A percentile compares a stretch with the other conserved stretches of the same genome.
Conservation (phyloP, 2,888 invertebrate genomes). For the Aphrophora alni region DNA sequence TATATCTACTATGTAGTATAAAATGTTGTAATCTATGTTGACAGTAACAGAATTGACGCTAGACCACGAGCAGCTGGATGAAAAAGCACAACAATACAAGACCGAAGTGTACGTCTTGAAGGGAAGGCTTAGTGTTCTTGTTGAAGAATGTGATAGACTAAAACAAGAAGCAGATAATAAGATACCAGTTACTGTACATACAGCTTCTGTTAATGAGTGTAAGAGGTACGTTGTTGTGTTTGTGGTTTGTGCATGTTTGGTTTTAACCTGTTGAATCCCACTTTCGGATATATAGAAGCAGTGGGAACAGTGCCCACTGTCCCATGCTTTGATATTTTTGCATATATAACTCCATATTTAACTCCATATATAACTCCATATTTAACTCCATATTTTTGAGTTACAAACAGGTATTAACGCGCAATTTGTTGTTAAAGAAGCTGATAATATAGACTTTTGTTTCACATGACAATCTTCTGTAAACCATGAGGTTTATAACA, state of each 20-base stretch:
- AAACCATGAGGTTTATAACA: too few species aligned
- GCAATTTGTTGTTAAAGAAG: too few species aligned
- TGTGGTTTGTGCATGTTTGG: background rate
- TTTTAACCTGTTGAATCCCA: background rate
- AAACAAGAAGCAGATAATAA: conserved; percentile 62
- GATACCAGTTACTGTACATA: conserved; percentile 70
- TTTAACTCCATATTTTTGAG: too few species aligned
- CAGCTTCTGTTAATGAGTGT: conserved; percentile 74
- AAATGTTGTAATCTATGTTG: conserved; percentile 10
- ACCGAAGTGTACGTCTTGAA: conserved; percentile 65
- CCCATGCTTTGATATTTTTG: background rate
- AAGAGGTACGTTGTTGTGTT: conserved; percentile 69
- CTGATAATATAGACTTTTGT: too few species aligned
- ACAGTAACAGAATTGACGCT: conserved; percentile 58
- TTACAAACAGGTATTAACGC: too few species aligned
- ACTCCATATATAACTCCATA: too few species aligned
- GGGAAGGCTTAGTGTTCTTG: conserved; percentile 65
- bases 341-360: background rate
- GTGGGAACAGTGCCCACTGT: background rate
- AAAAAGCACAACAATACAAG: conserved; percentile 66
- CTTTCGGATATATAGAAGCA: too few species aligned
- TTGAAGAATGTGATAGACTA: conserved; percentile 61
- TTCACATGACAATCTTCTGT: too few species aligned
- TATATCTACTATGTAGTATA: too few species aligned
- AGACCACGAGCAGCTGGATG: conserved; percentile 69